Base-by-base conservation (phyloP, 1,140 invertebrate species). In the Zaprionus gabonicus region DNA sequence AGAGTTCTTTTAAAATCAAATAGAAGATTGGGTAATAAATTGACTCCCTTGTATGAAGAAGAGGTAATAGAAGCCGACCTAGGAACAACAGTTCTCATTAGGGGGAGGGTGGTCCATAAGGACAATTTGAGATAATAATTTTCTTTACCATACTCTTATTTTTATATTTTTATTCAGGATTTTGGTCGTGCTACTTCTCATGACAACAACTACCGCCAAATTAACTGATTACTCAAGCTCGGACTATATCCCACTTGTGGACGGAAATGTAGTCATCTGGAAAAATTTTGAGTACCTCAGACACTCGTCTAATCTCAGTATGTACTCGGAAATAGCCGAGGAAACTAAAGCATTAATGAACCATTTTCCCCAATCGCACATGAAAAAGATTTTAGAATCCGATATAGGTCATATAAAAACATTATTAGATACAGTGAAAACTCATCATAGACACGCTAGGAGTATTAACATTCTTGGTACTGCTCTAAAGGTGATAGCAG, bases 381-480 rank as follows among this genome's bases (percentile, higher is more conserved):
- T 31, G 28, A 31, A 31, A 31, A 31, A 31, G 28, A 31, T 31
- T 3, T 9, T 31, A 31, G 28, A 31, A 31, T 31, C 28, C 0
- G 28, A 31, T 31, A 20, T 7, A 12, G 55, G 38, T 66, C 74
- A 71, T 49, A 76, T 59, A 31, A 49, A 28, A 31, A 31, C n/a
- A 34, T 5, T 72, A 12, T 20, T 78, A 49, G 51, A 64, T 4
- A 55, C 58, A 49, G 44, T 56, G 2, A 38, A 57, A 5, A 41
- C 46, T 10, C 71, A 73, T 23, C 71, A 69, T 41, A 68, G 76
- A 25, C 60, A 73, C 7, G 10, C 44, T 36, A 59, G 70, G 34
- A 77, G 70, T 53, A 49, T 68, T 10, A 72, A 65, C 34, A 38
- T 64, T 59, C 10, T 68, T 31, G 57, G 62, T 28, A 76, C 41